phyloP scores from a whole-genome alignment of 2,888 invertebrate genomes.

The Eubasilissa splendida region DNA sequence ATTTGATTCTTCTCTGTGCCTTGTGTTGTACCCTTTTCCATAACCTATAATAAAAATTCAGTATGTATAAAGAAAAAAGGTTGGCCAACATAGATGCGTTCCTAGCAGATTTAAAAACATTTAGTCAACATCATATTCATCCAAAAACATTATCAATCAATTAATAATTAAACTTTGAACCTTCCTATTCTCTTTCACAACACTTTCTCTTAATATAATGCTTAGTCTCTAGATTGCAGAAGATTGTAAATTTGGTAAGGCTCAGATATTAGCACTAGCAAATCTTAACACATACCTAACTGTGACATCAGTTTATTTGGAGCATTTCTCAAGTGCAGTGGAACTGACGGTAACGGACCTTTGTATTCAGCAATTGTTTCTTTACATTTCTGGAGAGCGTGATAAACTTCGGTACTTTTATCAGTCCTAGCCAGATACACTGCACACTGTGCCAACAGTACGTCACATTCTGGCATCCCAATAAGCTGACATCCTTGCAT shows the following conservation, averaged over 20 bases:
- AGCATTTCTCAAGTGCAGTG: conserved; percentile 86
- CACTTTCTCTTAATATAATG: too few relatives aligned
- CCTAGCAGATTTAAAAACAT: too few relatives aligned
- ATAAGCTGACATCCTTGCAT: conserved; percentile 85
- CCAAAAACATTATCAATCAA: too few relatives aligned
- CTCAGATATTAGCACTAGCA: not conserved
- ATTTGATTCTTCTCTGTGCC: conserved; percentile 72
- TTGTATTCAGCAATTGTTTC: conserved; percentile 73
- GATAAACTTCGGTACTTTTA: conserved; percentile 78
- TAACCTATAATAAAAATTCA: conserved; percentile 71
- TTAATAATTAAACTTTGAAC: too few relatives aligned
- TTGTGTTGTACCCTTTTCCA: conserved; percentile 75
- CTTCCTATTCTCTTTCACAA: too few relatives aligned
- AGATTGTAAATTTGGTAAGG: too few relatives aligned
- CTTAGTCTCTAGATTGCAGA: too few relatives aligned
- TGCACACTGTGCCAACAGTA: conserved; percentile 83
- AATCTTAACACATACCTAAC: conserved; percentile 71
- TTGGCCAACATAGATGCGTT: too few relatives aligned
- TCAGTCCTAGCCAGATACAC: conserved; percentile 84
- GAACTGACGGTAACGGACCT: conserved; percentile 82
- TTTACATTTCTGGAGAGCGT: conserved; percentile 76
- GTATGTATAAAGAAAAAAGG: not conserved
- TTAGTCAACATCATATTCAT: too few relatives aligned
- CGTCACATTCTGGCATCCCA: conserved; percentile 88
- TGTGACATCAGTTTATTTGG: conserved; percentile 84